Evolutionary conservation across 2,888 invertebrate species (phyloP).

Genomic region (Steinernema hermaphroditum): DNA sequence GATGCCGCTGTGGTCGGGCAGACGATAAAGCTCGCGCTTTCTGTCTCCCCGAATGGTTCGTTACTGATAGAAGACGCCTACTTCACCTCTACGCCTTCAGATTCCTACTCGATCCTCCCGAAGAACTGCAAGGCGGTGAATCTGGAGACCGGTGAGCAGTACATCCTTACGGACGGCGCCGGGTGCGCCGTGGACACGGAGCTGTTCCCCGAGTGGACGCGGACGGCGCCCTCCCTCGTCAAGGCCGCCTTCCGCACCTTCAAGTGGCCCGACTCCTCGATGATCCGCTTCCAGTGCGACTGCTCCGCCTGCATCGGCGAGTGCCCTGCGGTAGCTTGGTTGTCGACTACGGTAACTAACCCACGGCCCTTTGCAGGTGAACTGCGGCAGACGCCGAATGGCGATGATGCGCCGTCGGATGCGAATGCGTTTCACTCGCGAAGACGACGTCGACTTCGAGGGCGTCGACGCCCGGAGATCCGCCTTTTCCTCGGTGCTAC

Average conservation of each 20-base stretch:
- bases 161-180: constrained; percentile 60
- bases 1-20: constrained; percentile 46
- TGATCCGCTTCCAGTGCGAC: constrained; percentile 66
- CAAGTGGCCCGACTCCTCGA: constrained; percentile 66
- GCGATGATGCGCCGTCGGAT: constrained; percentile 32
- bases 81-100: constrained; percentile 33
- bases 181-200: constrained; percentile 66
- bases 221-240: constrained; percentile 42
- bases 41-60: constrained; percentile 49
- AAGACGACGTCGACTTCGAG: constrained; percentile 31
- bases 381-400: constrained; percentile 36
- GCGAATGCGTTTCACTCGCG: constrained; percentile 38
- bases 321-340: constrained; percentile 48
- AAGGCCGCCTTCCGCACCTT: constrained; percentile 59
- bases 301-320: constrained; percentile 60
- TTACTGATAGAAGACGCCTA: too few relatives aligned
- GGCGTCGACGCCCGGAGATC: constrained; percentile 15
- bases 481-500: constrained; percentile 40
- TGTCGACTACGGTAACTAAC: background rate
- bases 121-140: constrained; percentile 65
- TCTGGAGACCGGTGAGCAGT: constrained; percentile 64
- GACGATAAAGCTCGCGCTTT: constrained; percentile 45
- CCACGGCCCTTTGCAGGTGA: constrained; percentile 25
- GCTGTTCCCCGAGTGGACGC: constrained; percentile 65
- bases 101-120: constrained; percentile 59